Evolutionary conservation across 1,140 invertebrate species (phyloP), one percentile per base, ranked within the genome.

Genomic region (Nymphalis io): DNA sequence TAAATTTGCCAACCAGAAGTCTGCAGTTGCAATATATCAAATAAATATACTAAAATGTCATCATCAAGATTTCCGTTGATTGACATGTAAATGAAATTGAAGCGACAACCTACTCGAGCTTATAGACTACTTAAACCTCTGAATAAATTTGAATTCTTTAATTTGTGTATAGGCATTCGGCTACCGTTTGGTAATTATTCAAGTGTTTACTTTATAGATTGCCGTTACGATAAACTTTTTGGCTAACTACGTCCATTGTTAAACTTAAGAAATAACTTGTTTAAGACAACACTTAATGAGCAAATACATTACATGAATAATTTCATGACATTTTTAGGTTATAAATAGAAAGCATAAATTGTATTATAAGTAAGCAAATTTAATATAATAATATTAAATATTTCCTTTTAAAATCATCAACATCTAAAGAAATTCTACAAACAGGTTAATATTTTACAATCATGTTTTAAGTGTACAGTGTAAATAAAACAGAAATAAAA

Each of bases 1-100:
- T 51, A 20, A 0, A 51, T 51, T 51, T 48, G 1, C 18, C 48
- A 2, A 51, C 3, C n/a, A 44, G 40, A 44, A 44, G 40, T 15
- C 0, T 12, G 11, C 16, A 20, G 11, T 11, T 16, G 18, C 18
- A 51, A 20, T 21, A 11, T 51, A 21, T 18, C 40, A 46, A 60
- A 59, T 11, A 42, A 42, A n/a, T 46, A 46, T n/a, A 51, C 16
- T 18, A 2, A 23, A 21, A 51, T 51, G 48, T 21, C 48, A 13
- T 18, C 18, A 18, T 48, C 27, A 48, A 48, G 6, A 51, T 3
- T 20, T 18, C 21, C 48, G 44, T 57, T 62, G 60, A 62, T 62
- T 62, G 67, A 62, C 67, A 51, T 69, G 44, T 69, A 38, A 69
- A 69, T 62, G 48, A 61, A 62, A 61, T 58, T 15, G 18, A 62